Evolutionary conservation across 2,797 vertebrate species (phyloP), one percentile per base, ranked within the genome.

Genomic region (Sebastes matsubarae): DNA sequence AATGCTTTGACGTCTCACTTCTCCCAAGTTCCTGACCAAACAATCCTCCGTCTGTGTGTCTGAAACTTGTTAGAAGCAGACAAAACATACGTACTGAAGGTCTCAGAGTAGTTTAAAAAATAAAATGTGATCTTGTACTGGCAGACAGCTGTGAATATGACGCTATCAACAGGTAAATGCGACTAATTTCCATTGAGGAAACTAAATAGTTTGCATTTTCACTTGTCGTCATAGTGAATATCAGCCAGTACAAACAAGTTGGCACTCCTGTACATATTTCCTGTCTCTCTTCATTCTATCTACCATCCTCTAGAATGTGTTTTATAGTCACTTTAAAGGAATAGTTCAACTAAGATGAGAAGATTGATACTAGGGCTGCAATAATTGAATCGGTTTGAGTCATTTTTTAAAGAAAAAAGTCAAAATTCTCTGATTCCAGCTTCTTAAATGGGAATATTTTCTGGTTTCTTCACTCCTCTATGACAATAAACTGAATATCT

Each of bases 261-360:
- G 83, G 86, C 81, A 88, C 84, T 68, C 77, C 58, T 73, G n/a
- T 58, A 67, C 11, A 54, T 34, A n/a, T 27, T 65, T 27, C 59
- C 18, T 34, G n/a, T 46, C 16, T 16, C 9, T 66, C 22, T 52
- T 58, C 32, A 42, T 54, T 75, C 24, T 30, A 59, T 30, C 42
- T 8, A 12, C 29, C 46, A 6, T 32, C 57, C 14, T 16, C 11
- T 27, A 8, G 18, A 72, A 22, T 24, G 13, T 7, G 42, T 36
- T 75, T 64, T 20, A 57, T 2, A 14, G 27, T 46, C 67, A 67
- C 46, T 25, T 34, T 22, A 71, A 61, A 67, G 13, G 14, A 50
- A 66, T 27, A 27, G 3, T 16, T 75, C 6, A 25, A 34, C 29
- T 13, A 6, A 10, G n/a, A 36, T 2, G 52, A 72, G 38, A 16